Percentiles rank a stretch among this genome's conserved stretches.
These are phyloP conservation scores for Pituophis catenifer DNA, from an alignment of 2,113 vertebrate species.

Conservation along the genomic window DNA sequence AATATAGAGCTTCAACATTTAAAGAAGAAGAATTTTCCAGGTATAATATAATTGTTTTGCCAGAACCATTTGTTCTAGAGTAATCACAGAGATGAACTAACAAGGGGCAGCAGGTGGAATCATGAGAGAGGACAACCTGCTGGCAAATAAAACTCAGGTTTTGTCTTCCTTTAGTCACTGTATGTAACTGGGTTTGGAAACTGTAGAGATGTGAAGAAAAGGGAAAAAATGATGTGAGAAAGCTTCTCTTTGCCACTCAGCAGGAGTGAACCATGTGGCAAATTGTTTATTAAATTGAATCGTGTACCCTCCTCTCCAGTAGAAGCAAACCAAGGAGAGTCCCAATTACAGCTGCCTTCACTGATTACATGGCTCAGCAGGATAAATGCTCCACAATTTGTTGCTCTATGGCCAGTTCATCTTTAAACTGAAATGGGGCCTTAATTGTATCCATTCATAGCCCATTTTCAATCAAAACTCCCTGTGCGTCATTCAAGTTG, in stretches of 20 bases:
- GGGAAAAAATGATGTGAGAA: not conserved
- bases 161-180: conserved; percentile 26
- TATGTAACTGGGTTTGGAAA: conserved; percentile 37
- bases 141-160: not conserved
- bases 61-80: not conserved
- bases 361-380: conserved; percentile 75
- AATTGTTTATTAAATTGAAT: conserved; percentile 70
- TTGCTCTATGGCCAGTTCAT: conserved; percentile 69
- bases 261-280: conserved; percentile 55
- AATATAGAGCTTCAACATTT: not conserved
- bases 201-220: conserved; percentile 28
- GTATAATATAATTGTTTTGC: not conserved
- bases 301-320: conserved; percentile 31
- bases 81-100: not conserved
- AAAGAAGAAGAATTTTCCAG: not conserved
- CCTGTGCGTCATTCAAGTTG: conserved; percentile 49
- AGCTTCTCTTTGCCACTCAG: conserved; percentile 54
- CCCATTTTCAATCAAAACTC: conserved; percentile 69
- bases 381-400: conserved; percentile 71
- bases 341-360: conserved; percentile 64
- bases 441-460: conserved; percentile 78
- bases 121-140: not conserved
- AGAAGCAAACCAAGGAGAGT: conserved; percentile 65
- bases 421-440: conserved; percentile 70
- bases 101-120: not conserved